Percentiles rank a stretch among this genome's conserved stretches.
These are phyloP conservation scores for Anguilla japonica DNA, from an alignment of 2,113 vertebrate genomes.

Conservation along the genomic window DNA sequence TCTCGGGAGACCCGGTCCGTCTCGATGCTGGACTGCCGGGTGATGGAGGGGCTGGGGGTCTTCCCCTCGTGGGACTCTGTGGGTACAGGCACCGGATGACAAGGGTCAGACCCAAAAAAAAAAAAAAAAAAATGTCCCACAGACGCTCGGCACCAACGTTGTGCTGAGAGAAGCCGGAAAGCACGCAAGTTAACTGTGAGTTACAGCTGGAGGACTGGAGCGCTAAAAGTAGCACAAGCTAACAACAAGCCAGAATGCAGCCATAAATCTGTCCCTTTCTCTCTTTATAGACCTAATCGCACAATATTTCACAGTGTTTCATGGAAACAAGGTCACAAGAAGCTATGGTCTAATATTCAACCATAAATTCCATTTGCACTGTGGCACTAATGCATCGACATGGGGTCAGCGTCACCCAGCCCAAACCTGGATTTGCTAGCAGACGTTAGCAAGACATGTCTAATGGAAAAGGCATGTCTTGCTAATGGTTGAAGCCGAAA, in stretches of 20 bases:
- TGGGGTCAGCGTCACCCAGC: too few relatives aligned
- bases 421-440: neutral
- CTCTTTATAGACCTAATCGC: neutral
- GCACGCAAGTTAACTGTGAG: neutral
- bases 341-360: neutral
- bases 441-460: neutral
- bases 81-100: neutral
- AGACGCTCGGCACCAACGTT: neutral
- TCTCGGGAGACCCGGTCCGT: conserved; percentile 89
- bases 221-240: neutral
- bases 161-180: neutral
- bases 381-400: neutral
- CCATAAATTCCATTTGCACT: neutral
- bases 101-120: neutral
- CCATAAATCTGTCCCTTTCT: neutral
- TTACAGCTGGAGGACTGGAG: neutral
- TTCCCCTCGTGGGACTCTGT: conserved; percentile 86
- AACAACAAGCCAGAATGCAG: neutral
- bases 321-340: neutral
- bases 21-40: conserved; percentile 86
- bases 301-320: neutral
- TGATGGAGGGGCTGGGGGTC: conserved; percentile 84
- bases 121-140: neutral
- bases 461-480: neutral
- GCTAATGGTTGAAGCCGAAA: too few relatives aligned